A percentile compares a stretch with the other conserved stretches of the same genome.
Evolutionary conservation across 1,140 invertebrate species (phyloP).

Genomic region (Leptonema lineaticorne): DNA sequence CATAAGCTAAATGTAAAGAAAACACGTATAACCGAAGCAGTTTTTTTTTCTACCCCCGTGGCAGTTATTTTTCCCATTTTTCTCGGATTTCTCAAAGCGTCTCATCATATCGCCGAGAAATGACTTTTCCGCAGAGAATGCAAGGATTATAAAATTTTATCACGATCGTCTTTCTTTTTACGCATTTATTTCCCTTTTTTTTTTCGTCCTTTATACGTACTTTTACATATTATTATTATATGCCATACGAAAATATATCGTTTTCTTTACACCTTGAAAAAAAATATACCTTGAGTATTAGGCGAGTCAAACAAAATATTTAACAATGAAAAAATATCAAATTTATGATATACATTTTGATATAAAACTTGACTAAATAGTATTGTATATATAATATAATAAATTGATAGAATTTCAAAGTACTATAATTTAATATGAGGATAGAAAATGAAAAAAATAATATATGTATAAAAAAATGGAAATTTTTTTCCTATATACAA

Average conservation of each 20-base stretch:
- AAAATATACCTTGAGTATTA: too few relatives aligned
- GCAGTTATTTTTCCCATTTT: slow-evolving; percentile 21
- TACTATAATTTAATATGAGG: too few relatives aligned
- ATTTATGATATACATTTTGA: neutral
- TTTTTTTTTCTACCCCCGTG: slow-evolving; percentile 20
- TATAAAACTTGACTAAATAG: too few relatives aligned
- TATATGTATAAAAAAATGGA: too few relatives aligned
- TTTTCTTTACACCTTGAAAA: neutral
- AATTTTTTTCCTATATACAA: too few relatives aligned
- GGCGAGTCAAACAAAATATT: neutral
- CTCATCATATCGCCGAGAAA: slow-evolving; percentile 20
- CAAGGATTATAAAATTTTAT: slow-evolving; percentile 32
- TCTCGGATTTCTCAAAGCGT: slow-evolving; percentile 12
- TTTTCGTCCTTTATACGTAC: neutral
- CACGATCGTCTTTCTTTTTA: too few relatives aligned
- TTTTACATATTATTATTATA: too few relatives aligned
- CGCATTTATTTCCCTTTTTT: neutral
- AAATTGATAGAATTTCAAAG: too few relatives aligned
- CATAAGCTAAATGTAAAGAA: slow-evolving; percentile 41
- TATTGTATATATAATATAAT: too few relatives aligned
- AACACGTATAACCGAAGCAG: slow-evolving; percentile 31
- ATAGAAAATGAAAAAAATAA: too few relatives aligned
- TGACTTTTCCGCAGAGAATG: slow-evolving; percentile 17
- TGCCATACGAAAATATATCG: neutral
- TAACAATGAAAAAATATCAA: neutral